Conservation (phyloP, 2,888 invertebrate species). For the Seira sanloemensis region DNA sequence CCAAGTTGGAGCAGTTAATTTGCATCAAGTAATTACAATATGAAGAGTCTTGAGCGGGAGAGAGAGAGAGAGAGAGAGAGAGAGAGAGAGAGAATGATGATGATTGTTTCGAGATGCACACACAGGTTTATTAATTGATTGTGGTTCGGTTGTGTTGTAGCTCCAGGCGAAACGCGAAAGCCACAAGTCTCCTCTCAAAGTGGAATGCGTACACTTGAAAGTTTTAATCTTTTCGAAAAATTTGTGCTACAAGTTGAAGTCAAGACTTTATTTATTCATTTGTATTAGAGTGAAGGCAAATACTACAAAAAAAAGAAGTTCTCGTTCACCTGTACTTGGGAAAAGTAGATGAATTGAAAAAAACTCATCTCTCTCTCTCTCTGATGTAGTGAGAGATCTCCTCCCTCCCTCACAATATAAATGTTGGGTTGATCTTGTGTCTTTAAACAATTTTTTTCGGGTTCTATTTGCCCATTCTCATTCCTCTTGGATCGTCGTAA, state of each 20-base stretch:
- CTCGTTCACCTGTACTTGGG: no score
- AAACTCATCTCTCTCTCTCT: no score
- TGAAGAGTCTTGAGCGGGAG: conserved; percentile 12
- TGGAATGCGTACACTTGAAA: no score
- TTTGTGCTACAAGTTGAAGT: no score
- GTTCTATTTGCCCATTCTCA: no score
- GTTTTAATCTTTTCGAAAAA: no score
- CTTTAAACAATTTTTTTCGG: conserved; percentile 15
- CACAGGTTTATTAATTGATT: conserved; percentile 60
- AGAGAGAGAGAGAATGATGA: conserved; percentile 2
- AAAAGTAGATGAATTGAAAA: conserved; percentile 37
- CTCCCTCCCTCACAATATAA: conserved; percentile 41
- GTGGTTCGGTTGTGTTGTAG: conserved; percentile 31
- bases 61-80: no score
- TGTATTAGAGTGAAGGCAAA: neutral
- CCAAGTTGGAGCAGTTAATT: conserved; percentile 50
- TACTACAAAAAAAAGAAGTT: conserved; percentile 4
- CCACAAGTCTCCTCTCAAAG: no score
- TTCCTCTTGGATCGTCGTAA: no score
- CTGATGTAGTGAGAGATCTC: conserved; percentile 26
- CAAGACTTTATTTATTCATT: no score
- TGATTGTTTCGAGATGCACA: conserved; percentile 9
- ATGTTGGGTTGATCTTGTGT: conserved; percentile 29
- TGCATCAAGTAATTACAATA: conserved; percentile 55
- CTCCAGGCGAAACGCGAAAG: conserved; percentile 38